Evolutionary conservation across 2,888 invertebrate genomes (phyloP).

Genomic region (Eledona agricola): DNA sequence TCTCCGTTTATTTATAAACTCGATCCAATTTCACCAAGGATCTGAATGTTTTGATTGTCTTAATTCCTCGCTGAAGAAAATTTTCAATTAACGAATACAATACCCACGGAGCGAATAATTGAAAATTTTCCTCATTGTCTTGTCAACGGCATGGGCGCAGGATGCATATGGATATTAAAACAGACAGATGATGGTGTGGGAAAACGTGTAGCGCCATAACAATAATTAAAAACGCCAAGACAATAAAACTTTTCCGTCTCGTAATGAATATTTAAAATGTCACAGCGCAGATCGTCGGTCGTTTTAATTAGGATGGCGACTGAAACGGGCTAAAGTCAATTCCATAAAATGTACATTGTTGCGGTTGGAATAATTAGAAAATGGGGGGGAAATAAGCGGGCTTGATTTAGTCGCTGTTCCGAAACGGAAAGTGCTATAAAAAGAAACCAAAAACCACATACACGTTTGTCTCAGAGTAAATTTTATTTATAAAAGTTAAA

Average conservation of each 20-base stretch:
- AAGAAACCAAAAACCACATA: too few species aligned
- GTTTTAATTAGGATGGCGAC: slow-evolving; percentile 43
- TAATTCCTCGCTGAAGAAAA: slow-evolving; percentile 1
- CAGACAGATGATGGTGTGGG: too few species aligned
- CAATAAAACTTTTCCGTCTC: slow-evolving; percentile 30
- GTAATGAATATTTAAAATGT: slow-evolving; percentile 30
- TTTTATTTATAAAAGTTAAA: too few species aligned
- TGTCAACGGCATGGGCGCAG: slow-evolving; percentile 6
- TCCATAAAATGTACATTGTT: slow-evolving; percentile 9
- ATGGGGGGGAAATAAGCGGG: too few species aligned
- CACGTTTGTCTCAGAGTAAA: too few species aligned
- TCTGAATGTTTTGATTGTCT: slow-evolving; percentile 4
- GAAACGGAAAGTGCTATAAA: too few species aligned
- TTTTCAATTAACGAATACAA: slow-evolving; percentile 5
- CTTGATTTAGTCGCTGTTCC: too few species aligned
- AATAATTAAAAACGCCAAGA: slow-evolving; percentile 23
- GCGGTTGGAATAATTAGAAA: too few species aligned
- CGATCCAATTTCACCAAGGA: too few species aligned
- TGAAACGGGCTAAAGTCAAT: slow-evolving; percentile 22
- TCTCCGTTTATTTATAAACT: too few species aligned
- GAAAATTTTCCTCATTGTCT: slow-evolving; percentile 1
- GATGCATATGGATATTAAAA: slow-evolving; percentile 20
- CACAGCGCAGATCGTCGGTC: slow-evolving; percentile 36
- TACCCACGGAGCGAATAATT: slow-evolving; percentile 5
- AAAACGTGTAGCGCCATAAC: too few species aligned